phyloP scores from a whole-genome alignment of 2,888 invertebrate species.

The Bellardia pandia region DNA sequence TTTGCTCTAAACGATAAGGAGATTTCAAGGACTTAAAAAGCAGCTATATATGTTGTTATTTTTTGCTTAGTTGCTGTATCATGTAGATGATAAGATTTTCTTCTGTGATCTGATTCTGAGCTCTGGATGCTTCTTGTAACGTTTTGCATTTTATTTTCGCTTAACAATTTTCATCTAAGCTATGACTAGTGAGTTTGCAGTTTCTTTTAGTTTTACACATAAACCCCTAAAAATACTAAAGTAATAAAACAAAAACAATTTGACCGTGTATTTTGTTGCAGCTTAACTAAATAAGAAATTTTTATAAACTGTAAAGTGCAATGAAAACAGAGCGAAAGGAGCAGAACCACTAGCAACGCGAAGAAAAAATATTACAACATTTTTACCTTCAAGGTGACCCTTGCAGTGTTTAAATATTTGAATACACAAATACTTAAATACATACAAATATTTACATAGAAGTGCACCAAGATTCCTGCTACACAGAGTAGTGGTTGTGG shows the following conservation, averaged over 20 bases:
- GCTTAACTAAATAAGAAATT: slow-evolving; percentile 65
- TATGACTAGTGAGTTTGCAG: neutral
- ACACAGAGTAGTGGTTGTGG: neutral
- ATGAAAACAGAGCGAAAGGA: neutral
- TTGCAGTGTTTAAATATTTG: slow-evolving; percentile 45
- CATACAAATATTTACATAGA: slow-evolving; percentile 45
- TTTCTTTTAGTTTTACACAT: slow-evolving; percentile 17
- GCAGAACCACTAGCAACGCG: neutral
- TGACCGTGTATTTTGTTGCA: slow-evolving; percentile 57
- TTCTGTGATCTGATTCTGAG: slow-evolving; percentile 50
- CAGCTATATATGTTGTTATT: slow-evolving; percentile 64
- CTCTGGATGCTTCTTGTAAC: slow-evolving; percentile 10
- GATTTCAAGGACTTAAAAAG: slow-evolving; percentile 75
- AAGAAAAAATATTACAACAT: slow-evolving; percentile 32
- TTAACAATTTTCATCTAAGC: neutral
- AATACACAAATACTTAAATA: slow-evolving; percentile 29
- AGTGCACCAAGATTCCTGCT: slow-evolving; percentile 18
- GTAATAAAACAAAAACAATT: slow-evolving; percentile 47
- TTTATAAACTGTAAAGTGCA: slow-evolving; percentile 54
- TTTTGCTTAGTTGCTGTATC: slow-evolving; percentile 42
- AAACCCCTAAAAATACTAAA: slow-evolving; percentile 39
- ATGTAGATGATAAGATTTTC: slow-evolving; percentile 80
- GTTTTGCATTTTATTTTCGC: neutral
- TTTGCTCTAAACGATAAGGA: slow-evolving; percentile 64
- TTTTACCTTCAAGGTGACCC: slow-evolving; percentile 70